Base-by-base conservation (phyloP, 2,888 invertebrate species). In the Netelia inedita region DNA sequence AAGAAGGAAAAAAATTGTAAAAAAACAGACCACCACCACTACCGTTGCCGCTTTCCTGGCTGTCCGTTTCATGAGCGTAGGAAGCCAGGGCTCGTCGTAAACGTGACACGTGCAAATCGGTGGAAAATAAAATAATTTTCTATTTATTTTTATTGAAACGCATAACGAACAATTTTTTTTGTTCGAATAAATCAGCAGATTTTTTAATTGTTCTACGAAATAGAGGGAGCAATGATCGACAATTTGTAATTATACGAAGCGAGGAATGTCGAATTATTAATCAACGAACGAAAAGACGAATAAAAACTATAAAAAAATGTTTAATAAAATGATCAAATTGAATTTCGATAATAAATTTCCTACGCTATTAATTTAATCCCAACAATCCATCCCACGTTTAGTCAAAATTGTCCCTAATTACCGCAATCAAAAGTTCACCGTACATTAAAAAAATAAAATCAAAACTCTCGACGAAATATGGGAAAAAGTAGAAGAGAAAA, bases 1-100 rank as follows among this genome's bases (percentile, higher is more conserved):
- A 65, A 74, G 68, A 61, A 59, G 16, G 5, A 71, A 28, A 76
- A 28, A 71, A 55, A 65, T 35, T 35, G 35, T 35, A 61, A 78
- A 79, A 78, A 81, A 61, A 61, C 68, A 59, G 78, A 68, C 66
- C 68, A 78, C 59, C 78, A 69, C 66, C 68, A 68, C 69, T 66
- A 43, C 74, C 83, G 88, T 88, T 88, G 87, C 87, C 89, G 90
- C 88, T 89, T 90, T 89, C 88, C 88, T 87, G 88, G 87, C 88
- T 87, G 87, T 88, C 88, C 90, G 85, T 88, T 86, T 68, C 90
- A 90, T 86, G 86, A 89, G 90, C 90, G 91, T 90, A 87, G 79
- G 73, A 61, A 53, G 43, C 35, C 43, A 61, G 76, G 84, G 81
- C 66, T 61, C 69, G 61, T 55, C 61, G 2, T 8, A n/a, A 46